Base-by-base conservation (phyloP, 1,140 invertebrate species). In the Magallana gigas region DNA sequence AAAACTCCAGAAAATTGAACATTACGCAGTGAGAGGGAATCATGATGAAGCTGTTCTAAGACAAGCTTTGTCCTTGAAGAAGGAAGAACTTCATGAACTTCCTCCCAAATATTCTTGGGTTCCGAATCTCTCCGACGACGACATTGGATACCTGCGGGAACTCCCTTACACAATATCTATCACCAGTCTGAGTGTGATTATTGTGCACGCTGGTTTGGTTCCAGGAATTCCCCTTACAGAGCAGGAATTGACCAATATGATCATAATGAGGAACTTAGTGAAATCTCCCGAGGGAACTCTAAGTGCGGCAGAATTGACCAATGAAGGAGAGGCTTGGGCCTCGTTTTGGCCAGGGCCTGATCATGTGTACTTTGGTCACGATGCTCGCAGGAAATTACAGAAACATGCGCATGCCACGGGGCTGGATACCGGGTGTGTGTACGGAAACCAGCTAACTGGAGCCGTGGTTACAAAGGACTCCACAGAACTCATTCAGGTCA, bases 281-380 rank as follows among this genome's bases (percentile, higher is more conserved):
- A 88, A 89, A 48, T 58, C 81, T 11, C 80, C 89, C n/a, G 81
- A 88, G 9, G 84, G 82, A 5, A 88, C 85, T 5, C 18, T 92
- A 4, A 71, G 83, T 18, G 90, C 89, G 11, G 84, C 89, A n/a
- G 92, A 92, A 18, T 68, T 89, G 7, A 14, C 23, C 1, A 89
- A 90, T 58, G 71, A 87, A 83, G 94, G 94, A n/a, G 90, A 90
- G 9, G 71, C 92, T 7, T 95, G 95, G 95, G 92, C 92, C n/a
- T 89, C 92, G 3, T 7, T 91, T 9, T 95, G 95, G 95, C 48
- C 23, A 11, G 95, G 95, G 0, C 94, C 94, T 8, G 84, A 94
- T 71, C 94, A 95, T 91, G 92, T 95, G 9, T 95, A 95, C 90
- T 95, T 94, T 87, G 95, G 95, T 59, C 95, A 95, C 85, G 94